Conservation (phyloP, 1,140 invertebrate species). For the Ladona fulva region DNA sequence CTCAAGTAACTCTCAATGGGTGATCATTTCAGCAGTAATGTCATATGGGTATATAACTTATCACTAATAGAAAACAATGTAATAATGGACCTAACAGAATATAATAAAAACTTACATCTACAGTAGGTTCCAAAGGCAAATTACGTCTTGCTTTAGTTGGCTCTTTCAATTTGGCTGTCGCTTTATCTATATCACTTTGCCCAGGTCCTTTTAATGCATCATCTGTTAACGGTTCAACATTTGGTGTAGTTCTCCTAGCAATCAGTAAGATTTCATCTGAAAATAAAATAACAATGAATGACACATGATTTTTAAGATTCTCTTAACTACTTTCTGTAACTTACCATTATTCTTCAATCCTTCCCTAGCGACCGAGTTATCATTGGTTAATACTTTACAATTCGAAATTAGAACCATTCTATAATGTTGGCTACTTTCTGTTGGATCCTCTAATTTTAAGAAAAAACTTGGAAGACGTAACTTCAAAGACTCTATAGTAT, state of each 20-base stretch:
- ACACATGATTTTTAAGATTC: not conserved
- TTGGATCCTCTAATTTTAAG: not conserved
- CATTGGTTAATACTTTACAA: not conserved
- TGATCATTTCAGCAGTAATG: no score
- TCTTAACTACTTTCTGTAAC: not conserved
- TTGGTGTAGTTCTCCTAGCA: constrained; percentile 26
- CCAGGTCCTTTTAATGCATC: constrained; percentile 35
- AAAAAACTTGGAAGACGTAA: not conserved
- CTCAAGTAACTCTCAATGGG: no score
- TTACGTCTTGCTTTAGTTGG: constrained; percentile 29
- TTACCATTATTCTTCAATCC: not conserved
- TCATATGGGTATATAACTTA: no score
- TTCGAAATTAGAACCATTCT: not conserved
- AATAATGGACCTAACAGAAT: no score
- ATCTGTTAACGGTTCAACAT: constrained; percentile 31
- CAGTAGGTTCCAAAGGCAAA: constrained; percentile 28
- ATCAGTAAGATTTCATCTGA: constrained; percentile 37
- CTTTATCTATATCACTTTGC: constrained; percentile 34
- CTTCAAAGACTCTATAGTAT: not conserved
- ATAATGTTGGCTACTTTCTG: not conserved
- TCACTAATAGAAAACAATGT: no score
- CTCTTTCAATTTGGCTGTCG: constrained; percentile 33
- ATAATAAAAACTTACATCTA: constrained; percentile 30
- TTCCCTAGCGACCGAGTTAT: not conserved
- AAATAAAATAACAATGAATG: constrained; percentile 22